phyloP scores from a whole-genome alignment of 2,113 vertebrate genomes.

The Leucosticte australis region DNA sequence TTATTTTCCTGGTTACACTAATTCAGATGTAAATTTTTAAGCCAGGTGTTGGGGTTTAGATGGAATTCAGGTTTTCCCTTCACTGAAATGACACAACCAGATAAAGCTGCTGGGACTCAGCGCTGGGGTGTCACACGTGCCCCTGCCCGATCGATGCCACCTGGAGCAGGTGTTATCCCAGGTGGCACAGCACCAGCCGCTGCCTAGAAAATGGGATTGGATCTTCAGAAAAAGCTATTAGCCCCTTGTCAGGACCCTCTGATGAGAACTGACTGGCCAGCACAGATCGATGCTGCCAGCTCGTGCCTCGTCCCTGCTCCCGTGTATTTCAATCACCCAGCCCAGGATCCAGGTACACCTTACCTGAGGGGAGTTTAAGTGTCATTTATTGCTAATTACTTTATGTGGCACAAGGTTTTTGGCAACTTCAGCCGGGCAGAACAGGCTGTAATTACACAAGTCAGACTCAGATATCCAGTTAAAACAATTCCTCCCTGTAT shows the following conservation, averaged over 20 bases:
- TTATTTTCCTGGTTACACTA: not conserved
- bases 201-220: slow-evolving; percentile 65
- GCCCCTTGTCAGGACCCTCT: slow-evolving; percentile 69
- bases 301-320: not conserved
- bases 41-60: not conserved
- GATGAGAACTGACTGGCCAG: slow-evolving; percentile 62
- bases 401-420: not conserved
- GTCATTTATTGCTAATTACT: slow-evolving; percentile 39
- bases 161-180: slow-evolving; percentile 47
- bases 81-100: slow-evolving; percentile 6
- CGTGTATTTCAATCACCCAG: slow-evolving; percentile 15
- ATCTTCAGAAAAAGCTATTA: slow-evolving; percentile 76
- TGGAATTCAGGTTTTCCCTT: not conserved
- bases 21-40: slow-evolving; percentile 45
- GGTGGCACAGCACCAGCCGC: slow-evolving; percentile 26
- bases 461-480: slow-evolving; percentile 21
- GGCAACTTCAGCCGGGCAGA: not conserved
- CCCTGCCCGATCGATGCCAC: slow-evolving; percentile 16
- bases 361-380: not conserved
- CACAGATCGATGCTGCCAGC: slow-evolving; percentile 53
- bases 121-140: not conserved
- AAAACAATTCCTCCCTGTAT: slow-evolving; percentile 29
- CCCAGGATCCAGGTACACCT: not conserved
- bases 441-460: slow-evolving; percentile 27
- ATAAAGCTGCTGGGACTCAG: not conserved